Base-by-base conservation (phyloP, 2,113 vertebrate genomes). In the Blennius ocellaris region DNA sequence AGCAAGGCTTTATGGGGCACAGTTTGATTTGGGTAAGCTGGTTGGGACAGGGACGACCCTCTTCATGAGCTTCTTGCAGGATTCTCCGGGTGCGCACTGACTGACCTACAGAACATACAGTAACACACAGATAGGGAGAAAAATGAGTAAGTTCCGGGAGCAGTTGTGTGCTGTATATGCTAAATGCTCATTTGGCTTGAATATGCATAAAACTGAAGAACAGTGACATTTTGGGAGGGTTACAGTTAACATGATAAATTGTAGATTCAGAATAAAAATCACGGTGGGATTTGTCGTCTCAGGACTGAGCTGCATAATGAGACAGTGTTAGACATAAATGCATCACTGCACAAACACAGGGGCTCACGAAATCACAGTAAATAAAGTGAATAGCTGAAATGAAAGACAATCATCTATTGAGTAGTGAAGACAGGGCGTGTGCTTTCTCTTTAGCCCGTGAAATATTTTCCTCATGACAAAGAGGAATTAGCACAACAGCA, bases 1-100 rank as follows among this genome's bases (percentile, higher is more conserved):
- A 98, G 92, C 97, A 98, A 49, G 98, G 98, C 51, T 76, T 95
- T 81, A 96, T 86, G 0, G 95, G 95, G 90, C 98, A 99, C 15
- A 92, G 93, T 72, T 94, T 94, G 87, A 94, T 93, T 87, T 99
- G 97, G 60, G 72, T 91, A 57, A 99, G 96, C 80, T 95, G 95
- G 39, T 69, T 81, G 0, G 96, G 95, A 76, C 98, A 99, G 0
- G 94, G 94, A 2, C 96, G 89, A 56, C 98, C 98, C 87, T 96
- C 96, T 5, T 96, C 96, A 8, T 92, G 93, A 7, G 95, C 92
- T 68, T 83, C 93, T 88, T 97, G 94, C 30, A 95, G 88, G 80
- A 97, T 91, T 17, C 91, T 93, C 53, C 97, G 93, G 30, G 87
- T 93, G n/a, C 97, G 95, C 40, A 86, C 87, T 80, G 93, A 95